Conservation (phyloP, 2,888 invertebrate genomes). For the Anticlea derivata region DNA sequence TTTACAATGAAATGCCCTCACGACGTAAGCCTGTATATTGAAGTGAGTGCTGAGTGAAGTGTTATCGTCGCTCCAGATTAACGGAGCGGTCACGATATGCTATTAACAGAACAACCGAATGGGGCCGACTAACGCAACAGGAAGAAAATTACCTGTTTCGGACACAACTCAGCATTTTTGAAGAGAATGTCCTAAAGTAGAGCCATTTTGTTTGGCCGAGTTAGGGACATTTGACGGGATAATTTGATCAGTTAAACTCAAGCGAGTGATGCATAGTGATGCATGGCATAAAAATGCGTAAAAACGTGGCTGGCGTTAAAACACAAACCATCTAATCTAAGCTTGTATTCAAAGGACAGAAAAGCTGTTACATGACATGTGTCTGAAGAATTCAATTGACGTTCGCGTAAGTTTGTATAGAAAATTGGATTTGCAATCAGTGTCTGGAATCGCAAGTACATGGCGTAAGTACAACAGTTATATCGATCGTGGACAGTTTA, state of each 20-base stretch:
- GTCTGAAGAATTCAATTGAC: conserved; percentile 21
- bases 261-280: too few species aligned
- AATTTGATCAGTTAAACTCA: neutral
- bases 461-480: conserved; percentile 39
- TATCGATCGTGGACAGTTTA: conserved; percentile 58
- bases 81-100: conserved; percentile 68
- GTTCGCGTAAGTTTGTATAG: conserved; percentile 21
- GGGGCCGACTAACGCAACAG: conserved; percentile 44
- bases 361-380: conserved; percentile 6
- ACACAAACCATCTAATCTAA: conserved; percentile 9
- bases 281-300: too few species aligned
- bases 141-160: conserved; percentile 31
- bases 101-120: conserved; percentile 68
- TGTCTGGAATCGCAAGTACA: conserved; percentile 31
- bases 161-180: conserved; percentile 27
- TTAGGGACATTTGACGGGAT: neutral
- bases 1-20: conserved; percentile 65
- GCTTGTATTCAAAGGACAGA: conserved; percentile 14
- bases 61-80: conserved; percentile 69
- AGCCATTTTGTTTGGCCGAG: conserved; percentile 2
- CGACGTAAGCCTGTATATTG: conserved; percentile 53
- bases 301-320: neutral
- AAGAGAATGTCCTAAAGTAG: conserved; percentile 22
- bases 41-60: conserved; percentile 54
- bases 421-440: conserved; percentile 36